Conservation (phyloP, 2,113 vertebrate species). For the Cochlearius cochlearius region DNA sequence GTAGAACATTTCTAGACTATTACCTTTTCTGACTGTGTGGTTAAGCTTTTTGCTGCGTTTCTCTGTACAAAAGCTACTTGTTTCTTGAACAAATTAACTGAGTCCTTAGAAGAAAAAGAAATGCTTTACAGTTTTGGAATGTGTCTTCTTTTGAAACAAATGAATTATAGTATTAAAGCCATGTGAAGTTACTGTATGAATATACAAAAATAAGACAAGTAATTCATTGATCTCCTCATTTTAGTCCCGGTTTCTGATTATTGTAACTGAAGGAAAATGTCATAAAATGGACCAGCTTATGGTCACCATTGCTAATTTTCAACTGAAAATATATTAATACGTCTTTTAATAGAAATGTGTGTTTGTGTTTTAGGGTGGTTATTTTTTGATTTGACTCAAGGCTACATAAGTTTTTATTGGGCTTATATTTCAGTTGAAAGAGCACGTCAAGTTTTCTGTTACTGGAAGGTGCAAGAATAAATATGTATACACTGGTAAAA, state of each 20-base stretch:
- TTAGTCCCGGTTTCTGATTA: background rate
- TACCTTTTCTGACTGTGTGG: background rate
- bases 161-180: background rate
- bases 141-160: background rate
- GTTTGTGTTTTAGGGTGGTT: rapidly evolving
- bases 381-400: background rate
- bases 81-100: background rate
- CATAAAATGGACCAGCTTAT: background rate
- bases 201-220: background rate
- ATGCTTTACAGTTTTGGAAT: background rate
- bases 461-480: background rate
- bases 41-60: background rate
- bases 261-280: background rate
- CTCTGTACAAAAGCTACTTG: background rate
- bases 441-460: background rate
- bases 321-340: background rate
- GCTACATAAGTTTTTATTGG: background rate
- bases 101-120: background rate
- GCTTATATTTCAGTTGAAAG: background rate
- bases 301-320: background rate
- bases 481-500: background rate
- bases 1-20: background rate
- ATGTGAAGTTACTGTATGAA: background rate
- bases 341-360: background rate
- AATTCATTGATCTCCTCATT: background rate